phyloP scores from a whole-genome alignment of 2,113 vertebrate species.

The Catharus fuscescens region DNA sequence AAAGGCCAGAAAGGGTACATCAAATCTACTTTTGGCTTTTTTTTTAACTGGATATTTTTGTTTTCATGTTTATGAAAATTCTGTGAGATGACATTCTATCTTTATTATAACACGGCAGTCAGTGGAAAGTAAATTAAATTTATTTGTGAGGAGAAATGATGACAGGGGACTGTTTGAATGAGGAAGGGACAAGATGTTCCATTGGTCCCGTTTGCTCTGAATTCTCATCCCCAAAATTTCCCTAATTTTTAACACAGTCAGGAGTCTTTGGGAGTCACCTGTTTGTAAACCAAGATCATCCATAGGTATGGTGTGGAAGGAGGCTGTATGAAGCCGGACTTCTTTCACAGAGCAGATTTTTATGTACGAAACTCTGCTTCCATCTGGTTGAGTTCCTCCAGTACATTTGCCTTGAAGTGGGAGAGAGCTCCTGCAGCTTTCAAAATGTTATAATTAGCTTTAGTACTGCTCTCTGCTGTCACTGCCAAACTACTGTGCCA shows the following conservation, averaged over 20 bases:
- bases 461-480: not conserved
- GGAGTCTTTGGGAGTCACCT: not conserved
- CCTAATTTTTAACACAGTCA: not conserved
- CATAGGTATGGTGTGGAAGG: not conserved
- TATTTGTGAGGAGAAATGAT: not conserved
- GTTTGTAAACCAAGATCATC: not conserved
- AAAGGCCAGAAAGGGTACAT: not conserved
- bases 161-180: not conserved
- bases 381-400: not conserved
- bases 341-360: not conserved
- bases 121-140: not conserved
- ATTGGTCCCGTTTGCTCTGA: not conserved
- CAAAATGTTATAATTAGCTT: not conserved
- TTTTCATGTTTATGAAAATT: not conserved
- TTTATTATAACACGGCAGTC: not conserved
- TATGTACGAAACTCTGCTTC: not conserved
- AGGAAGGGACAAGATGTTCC: not conserved
- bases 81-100: not conserved
- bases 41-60: not conserved
- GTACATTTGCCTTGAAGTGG: not conserved
- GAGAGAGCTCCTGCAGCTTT: not conserved
- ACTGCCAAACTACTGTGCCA: not conserved
- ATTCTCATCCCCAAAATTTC: not conserved
- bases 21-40: not conserved
- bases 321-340: not conserved